Conservation (phyloP, 2,113 vertebrate genomes). For the Mionectes macconnelli region DNA sequence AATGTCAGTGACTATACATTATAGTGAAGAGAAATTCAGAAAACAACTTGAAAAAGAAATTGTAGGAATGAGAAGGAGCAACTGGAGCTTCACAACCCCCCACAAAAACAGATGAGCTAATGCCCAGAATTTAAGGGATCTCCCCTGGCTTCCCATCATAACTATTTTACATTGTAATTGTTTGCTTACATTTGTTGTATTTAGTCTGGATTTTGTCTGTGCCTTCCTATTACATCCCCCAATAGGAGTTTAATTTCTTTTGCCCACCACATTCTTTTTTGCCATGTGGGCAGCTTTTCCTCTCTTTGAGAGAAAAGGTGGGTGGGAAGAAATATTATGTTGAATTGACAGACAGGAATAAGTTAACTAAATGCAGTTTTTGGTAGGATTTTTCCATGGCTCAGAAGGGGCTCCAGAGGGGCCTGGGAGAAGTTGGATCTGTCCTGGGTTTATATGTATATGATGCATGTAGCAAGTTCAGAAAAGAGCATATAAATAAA, state of each 20-base stretch:
- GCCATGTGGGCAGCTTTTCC: background rate
- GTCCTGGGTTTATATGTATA: background rate
- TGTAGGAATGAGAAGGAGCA: background rate
- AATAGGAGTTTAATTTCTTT: background rate
- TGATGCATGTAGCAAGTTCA: background rate
- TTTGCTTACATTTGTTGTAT: background rate
- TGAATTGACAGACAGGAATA: background rate
- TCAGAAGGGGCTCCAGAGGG: background rate
- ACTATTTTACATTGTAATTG: background rate
- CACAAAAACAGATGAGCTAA: background rate
- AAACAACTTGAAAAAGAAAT: background rate
- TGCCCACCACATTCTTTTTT: background rate
- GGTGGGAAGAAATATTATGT: background rate
- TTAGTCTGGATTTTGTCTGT: background rate
- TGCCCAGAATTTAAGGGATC: background rate
- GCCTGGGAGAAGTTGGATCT: background rate
- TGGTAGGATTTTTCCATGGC: background rate
- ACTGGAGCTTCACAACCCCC: background rate
- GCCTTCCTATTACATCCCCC: background rate
- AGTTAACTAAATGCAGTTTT: background rate
- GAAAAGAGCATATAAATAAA: background rate
- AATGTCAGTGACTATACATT: background rate
- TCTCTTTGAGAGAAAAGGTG: background rate
- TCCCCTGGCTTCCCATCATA: background rate
- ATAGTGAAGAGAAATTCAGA: background rate